Evolutionary conservation across 1,140 invertebrate genomes (phyloP).

Genomic region (Limonius californicus): DNA sequence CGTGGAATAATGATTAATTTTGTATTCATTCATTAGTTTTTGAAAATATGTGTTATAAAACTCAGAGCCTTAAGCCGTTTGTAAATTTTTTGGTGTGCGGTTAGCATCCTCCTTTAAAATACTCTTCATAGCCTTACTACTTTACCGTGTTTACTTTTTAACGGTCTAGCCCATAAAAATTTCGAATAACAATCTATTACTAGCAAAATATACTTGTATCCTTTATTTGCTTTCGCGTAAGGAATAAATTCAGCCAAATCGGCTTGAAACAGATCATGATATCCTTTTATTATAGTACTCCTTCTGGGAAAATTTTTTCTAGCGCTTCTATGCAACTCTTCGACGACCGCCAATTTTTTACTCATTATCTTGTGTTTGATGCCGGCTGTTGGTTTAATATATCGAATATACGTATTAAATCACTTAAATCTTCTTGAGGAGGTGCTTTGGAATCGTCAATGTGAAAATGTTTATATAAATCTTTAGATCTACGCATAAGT

Average conservation of each 20-base stretch:
- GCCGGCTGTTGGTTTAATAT: too few relatives aligned
- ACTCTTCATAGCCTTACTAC: conserved; percentile 33
- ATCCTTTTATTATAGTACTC: conserved; percentile 39
- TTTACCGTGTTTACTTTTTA: conserved; percentile 47
- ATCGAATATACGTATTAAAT: too few relatives aligned
- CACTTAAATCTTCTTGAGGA: too few relatives aligned
- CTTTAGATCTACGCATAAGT: too few relatives aligned
- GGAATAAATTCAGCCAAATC: conserved; percentile 46
- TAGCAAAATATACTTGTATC: conserved; percentile 48
- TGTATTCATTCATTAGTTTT: conserved; percentile 39
- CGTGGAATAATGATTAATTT: conserved; percentile 48
- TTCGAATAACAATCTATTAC: conserved; percentile 48
- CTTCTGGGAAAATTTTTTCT: conserved; percentile 42
- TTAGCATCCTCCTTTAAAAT: conserved; percentile 35
- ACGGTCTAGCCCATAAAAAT: conserved; percentile 47
- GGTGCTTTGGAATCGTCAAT: too few relatives aligned
- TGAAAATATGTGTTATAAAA: conserved; percentile 44
- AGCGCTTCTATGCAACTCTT: conserved; percentile 43
- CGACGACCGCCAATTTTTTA: conserved; percentile 24
- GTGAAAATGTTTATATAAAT: too few relatives aligned
- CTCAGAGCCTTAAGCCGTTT: conserved; percentile 48
- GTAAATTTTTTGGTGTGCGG: conserved; percentile 49
- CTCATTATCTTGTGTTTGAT: too few relatives aligned
- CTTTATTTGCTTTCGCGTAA: conserved; percentile 43
- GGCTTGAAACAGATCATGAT: conserved; percentile 47